phyloP scores from a whole-genome alignment of 2,113 vertebrate species.

The Hiodon tergisus region DNA sequence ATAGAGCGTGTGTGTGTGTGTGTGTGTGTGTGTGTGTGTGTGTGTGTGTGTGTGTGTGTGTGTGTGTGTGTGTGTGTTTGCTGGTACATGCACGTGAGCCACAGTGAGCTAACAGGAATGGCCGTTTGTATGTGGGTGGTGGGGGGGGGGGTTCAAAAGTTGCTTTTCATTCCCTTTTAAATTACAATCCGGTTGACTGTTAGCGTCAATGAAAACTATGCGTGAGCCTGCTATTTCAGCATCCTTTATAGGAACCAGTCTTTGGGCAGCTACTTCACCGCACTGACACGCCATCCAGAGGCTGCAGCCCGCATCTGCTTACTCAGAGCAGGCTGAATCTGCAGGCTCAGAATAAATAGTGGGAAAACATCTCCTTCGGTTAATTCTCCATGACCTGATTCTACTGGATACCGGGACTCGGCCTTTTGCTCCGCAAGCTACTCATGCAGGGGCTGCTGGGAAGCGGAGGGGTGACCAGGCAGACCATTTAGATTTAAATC shows the following conservation, averaged over 20 bases:
- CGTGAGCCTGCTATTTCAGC: too few relatives aligned
- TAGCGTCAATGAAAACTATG: too few relatives aligned
- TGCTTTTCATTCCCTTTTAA: not conserved
- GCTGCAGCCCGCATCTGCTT: not conserved
- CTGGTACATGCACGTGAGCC: not conserved
- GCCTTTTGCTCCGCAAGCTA: not conserved
- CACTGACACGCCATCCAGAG: not conserved
- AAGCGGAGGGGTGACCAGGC: not conserved
- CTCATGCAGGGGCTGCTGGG: not conserved
- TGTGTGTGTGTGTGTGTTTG: too few relatives aligned
- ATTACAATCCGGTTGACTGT: too few relatives aligned
- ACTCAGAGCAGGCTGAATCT: constrained; percentile 5
- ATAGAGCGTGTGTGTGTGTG: too few relatives aligned
- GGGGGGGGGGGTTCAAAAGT: too few relatives aligned
- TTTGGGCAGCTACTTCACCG: not conserved
- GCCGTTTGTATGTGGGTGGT: too few relatives aligned
- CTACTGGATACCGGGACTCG: not conserved
- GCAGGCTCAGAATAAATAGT: constrained; percentile 11
- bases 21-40: not conserved
- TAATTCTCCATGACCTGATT: constrained; percentile 25
- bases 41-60: not conserved
- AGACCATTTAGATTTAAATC: too few relatives aligned
- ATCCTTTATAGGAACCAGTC: too few relatives aligned
- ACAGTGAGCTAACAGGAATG: not conserved
- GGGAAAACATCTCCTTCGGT: constrained; percentile 14